Evolutionary conservation across 2,797 vertebrate species (phyloP), one percentile per base, ranked within the genome.

Genomic region (Natrix natrix): DNA sequence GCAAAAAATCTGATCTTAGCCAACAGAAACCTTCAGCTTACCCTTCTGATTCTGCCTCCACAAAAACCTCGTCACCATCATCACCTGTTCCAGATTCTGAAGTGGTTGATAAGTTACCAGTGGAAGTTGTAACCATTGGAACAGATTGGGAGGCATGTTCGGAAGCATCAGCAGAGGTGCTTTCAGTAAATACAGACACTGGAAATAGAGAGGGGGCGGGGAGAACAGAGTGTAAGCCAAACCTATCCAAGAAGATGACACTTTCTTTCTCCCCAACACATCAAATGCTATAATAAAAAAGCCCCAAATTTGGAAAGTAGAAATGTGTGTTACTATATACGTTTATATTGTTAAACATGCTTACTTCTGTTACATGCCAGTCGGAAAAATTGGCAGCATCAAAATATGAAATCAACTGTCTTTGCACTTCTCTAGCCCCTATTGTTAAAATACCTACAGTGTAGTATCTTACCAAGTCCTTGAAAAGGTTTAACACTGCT

Each of bases 111-210:
- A 98, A 97, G 94, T 97, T 97, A 2, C 98, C 98, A 1, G 98
- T 99, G 90, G 99, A 99, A 0, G 99, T 99, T 90, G 98, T 99
- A 90, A 99, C 99, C 98, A 98, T 99, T n/a, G 99, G 99, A 94
- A 99, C 99, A 0, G 99, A 99, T 97, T 99, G 99, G 28, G 99
- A 99, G 14, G 98, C 98, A 0, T 98, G 98, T 13, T 99, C 99
- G 0, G 98, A 98, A n/a, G 98, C 95, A 1, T 99, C 99, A 0
- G 98, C 98, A 3, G 98, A 94, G 24, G 97, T 96, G 0, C 97
- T 98, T 95, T 99, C 99, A 0, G 98, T 98, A 95, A 99, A 99
- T 1, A 98, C 97, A 0, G 98, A 98, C 92, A 98, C 98, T 98
- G 95, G 57, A 92, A 89, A 83, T 14, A 91, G 88, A 93, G 11